phyloP scores from a whole-genome alignment of 2,113 vertebrate genomes.

The Halichoerus grypus region DNA sequence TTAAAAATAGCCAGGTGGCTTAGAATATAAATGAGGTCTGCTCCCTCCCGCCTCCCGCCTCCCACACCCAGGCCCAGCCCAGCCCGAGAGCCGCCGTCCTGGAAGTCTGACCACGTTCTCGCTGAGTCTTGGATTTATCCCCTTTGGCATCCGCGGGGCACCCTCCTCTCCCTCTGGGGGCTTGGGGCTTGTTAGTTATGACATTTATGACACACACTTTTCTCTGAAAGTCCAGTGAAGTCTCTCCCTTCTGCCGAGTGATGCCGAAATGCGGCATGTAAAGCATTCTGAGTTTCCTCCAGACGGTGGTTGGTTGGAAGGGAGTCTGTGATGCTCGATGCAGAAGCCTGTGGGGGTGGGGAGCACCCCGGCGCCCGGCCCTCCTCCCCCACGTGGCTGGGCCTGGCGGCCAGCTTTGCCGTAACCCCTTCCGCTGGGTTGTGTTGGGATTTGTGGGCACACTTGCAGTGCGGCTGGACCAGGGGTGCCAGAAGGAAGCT shows the following conservation, averaged over 20 bases:
- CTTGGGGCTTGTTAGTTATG: not conserved
- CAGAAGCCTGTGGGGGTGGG: not conserved
- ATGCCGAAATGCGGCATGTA: not conserved
- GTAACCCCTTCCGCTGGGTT: not conserved
- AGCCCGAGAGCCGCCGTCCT: not conserved
- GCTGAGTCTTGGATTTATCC: not conserved
- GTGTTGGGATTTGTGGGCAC: not conserved
- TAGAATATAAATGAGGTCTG: not conserved
- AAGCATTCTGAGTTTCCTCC: not conserved
- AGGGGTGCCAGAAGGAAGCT: not conserved
- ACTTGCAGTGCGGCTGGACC: not conserved
- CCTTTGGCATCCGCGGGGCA: not conserved
- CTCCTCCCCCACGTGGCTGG: not conserved
- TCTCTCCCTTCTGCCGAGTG: not conserved
- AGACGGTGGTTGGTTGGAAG: not conserved
- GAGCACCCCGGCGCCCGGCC: not conserved
- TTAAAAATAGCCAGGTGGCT: not conserved
- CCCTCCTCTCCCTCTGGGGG: not conserved
- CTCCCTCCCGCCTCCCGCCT: not conserved
- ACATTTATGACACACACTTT: not conserved
- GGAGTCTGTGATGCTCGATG: too few relatives aligned
- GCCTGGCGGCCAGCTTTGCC: accelerated
- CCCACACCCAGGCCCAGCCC: too few relatives aligned
- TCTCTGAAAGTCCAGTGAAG: not conserved
- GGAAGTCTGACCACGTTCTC: not conserved